Conservation (phyloP, 1,140 invertebrate genomes). For the Rhyzopertha dominica region DNA sequence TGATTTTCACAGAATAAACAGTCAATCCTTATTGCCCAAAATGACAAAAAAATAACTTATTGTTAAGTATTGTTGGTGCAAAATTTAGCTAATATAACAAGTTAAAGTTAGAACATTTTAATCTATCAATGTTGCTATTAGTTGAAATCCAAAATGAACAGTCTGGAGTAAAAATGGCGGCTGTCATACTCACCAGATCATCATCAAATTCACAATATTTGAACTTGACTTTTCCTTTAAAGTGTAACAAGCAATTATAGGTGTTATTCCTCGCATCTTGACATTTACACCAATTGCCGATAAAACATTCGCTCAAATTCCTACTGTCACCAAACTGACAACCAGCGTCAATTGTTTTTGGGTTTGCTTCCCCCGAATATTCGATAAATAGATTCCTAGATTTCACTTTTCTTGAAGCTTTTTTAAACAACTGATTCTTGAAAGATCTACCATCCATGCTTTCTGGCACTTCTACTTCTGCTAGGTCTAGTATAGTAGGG, state of each 20-base stretch:
- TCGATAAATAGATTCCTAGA: slow-evolving; percentile 59
- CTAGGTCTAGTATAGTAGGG: slow-evolving; percentile 71
- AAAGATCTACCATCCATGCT: slow-evolving; percentile 65
- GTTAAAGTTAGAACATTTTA: too few species aligned
- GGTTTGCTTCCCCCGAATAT: slow-evolving; percentile 69
- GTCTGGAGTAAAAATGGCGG: neutral
- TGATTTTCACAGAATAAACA: too few species aligned
- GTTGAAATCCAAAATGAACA: neutral
- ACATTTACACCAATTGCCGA: slow-evolving; percentile 69
- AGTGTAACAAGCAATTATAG: slow-evolving; percentile 66
- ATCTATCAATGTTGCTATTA: too few species aligned
- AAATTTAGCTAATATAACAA: too few species aligned
- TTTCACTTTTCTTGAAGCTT: slow-evolving; percentile 10
- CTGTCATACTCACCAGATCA: slow-evolving; percentile 53
- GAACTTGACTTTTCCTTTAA: slow-evolving; percentile 52
- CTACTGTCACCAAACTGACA: slow-evolving; percentile 55
- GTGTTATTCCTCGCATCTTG: slow-evolving; percentile 81
- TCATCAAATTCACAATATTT: slow-evolving; percentile 76
- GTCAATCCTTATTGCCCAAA: too few species aligned
- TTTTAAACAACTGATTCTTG: slow-evolving; percentile 34
- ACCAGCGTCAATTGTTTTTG: slow-evolving; percentile 45
- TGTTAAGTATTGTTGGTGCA: too few species aligned
- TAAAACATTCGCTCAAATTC: slow-evolving; percentile 59
- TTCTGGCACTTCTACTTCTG: slow-evolving; percentile 48
- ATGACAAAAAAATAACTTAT: too few species aligned